A percentile compares a stretch with the other conserved stretches of the same genome.
phyloP scores from a whole-genome alignment of 1,140 invertebrate species.

The fruit fly (Drosophila melanogaster) region Release_6_plus_ISO1_MT NT_033777.3:22590001-22590500 shows the following conservation, averaged over 20 bases:
- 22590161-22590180: conserved; percentile 10
- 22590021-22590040: conserved; percentile 49
- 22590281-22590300: conserved; percentile 46
- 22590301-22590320: conserved; percentile 21
- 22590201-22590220: conserved; percentile 61
- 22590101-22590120: conserved; percentile 57
- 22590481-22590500: conserved; percentile 28
- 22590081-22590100: conserved; percentile 43
- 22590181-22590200: conserved; percentile 33
- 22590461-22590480: conserved; percentile 30
- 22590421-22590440: conserved; percentile 78
- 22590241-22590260: conserved; percentile 35
- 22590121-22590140: conserved; percentile 58
- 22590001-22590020: conserved; percentile 42
- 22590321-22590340: conserved; percentile 21
- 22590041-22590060: conserved; percentile 31
- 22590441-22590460: conserved; percentile 45
- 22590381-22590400: conserved; percentile 56
- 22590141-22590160: conserved; percentile 60
- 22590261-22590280: conserved; percentile 19
- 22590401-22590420: conserved; percentile 81
- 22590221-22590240: too few species aligned
- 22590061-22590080: conserved; percentile 40
- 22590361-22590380: conserved; percentile 17
- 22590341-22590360: conserved; percentile 23